phyloP scores from a whole-genome alignment of 2,113 vertebrate species.

The Arothron firmamentum region DNA sequence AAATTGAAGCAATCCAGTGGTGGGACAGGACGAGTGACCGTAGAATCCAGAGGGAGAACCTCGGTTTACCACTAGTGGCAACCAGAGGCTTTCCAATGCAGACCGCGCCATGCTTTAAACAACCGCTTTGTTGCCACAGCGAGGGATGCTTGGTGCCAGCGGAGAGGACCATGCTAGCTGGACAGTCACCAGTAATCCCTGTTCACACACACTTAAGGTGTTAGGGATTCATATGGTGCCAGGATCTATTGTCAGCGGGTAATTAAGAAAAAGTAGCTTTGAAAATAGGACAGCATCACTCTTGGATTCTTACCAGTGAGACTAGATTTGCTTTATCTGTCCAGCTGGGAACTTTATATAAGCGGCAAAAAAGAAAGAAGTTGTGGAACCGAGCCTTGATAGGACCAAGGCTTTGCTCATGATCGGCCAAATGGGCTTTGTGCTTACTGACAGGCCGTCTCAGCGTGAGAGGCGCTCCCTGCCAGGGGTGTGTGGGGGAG shows the following conservation, averaged over 20 bases:
- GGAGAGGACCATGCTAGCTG: conserved; percentile 32
- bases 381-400: conserved; percentile 41
- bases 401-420: conserved; percentile 31
- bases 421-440: conserved; percentile 57
- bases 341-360: conserved; percentile 24
- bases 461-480: conserved; percentile 34
- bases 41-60: conserved; percentile 42
- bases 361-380: conserved; percentile 24
- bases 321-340: conserved; percentile 37
- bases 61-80: conserved; percentile 71
- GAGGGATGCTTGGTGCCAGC: conserved; percentile 59
- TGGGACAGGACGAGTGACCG: conserved; percentile 50
- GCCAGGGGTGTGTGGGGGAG: conserved; percentile 49
- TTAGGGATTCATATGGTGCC: conserved; percentile 37
- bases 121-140: conserved; percentile 45
- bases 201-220: conserved; percentile 58
- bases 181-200: conserved; percentile 57
- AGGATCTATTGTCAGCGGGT: conserved; percentile 46
- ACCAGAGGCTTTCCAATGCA: conserved; percentile 51
- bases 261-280: conserved; percentile 38
- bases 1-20: conserved; percentile 52
- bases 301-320: conserved; percentile 36
- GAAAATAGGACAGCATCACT: conserved; percentile 22
- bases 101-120: conserved; percentile 57
- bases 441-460: conserved; percentile 52